phyloP scores from a whole-genome alignment of 1,140 invertebrate species.

The Camponotus vicinus region DNA sequence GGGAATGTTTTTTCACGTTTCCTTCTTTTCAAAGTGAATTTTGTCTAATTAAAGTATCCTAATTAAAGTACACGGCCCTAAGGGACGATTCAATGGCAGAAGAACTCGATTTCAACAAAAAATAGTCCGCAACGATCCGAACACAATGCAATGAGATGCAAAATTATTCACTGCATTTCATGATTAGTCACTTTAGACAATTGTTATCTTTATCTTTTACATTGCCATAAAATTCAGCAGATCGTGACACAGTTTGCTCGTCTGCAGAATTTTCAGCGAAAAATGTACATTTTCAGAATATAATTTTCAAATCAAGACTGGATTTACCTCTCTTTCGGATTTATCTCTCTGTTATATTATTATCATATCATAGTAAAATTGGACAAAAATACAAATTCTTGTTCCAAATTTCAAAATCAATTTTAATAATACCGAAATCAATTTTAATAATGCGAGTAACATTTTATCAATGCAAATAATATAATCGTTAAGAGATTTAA shows the following conservation, averaged over 20 bases:
- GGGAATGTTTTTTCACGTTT: background rate
- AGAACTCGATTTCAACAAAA: background rate
- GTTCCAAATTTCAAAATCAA: background rate
- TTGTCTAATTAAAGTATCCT: background rate
- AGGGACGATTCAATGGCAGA: background rate
- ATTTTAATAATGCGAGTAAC: background rate
- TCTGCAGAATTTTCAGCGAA: constrained; percentile 4
- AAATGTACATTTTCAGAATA: background rate
- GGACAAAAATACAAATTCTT: background rate
- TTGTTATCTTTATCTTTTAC: constrained; percentile 28
- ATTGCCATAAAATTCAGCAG: constrained; percentile 2
- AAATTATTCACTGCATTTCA: constrained; percentile 41
- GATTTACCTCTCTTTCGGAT: background rate
- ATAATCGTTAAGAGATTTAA: background rate
- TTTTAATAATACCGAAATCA: background rate
- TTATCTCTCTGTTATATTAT: background rate
- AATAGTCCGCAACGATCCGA: background rate
- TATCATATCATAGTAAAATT: background rate
- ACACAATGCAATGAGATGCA: constrained; percentile 19
- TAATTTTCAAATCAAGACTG: constrained; percentile 26
- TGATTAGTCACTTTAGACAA: constrained; percentile 26
- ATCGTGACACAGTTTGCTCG: constrained; percentile 21
- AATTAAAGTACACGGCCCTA: background rate
- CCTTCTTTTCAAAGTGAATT: background rate
- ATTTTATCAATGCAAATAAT: background rate